These are phyloP conservation scores for Ooceraea biroi DNA, from an alignment of 1,140 invertebrate species.

Conservation along the genomic window DNA sequence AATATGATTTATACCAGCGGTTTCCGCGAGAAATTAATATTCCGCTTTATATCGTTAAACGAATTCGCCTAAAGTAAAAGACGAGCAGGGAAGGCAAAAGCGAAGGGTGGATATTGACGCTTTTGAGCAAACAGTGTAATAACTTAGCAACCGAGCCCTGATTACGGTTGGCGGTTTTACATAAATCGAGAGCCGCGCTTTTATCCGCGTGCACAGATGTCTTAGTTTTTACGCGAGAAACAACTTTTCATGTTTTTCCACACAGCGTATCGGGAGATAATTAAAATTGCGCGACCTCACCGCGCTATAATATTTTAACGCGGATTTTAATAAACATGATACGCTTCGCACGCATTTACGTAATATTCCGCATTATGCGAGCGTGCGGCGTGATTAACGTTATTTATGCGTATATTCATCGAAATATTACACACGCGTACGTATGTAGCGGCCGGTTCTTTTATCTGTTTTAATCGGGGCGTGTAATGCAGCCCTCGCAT, in stretches of 20 bases:
- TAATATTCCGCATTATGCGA: slow-evolving; percentile 20
- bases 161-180: slow-evolving; percentile 68
- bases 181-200: slow-evolving; percentile 66
- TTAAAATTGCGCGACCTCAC: slow-evolving; percentile 36
- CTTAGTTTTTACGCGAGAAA: slow-evolving; percentile 25
- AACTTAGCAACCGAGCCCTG: slow-evolving; percentile 75
- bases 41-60: slow-evolving; percentile 55
- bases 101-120: slow-evolving; percentile 68
- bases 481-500: not conserved
- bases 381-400: slow-evolving; percentile 38
- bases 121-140: slow-evolving; percentile 80
- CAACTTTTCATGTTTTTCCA: slow-evolving; percentile 36
- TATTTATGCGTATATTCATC: slow-evolving; percentile 55
- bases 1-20: slow-evolving; percentile 2
- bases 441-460: not conserved
- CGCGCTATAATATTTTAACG: slow-evolving; percentile 41
- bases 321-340: slow-evolving; percentile 35
- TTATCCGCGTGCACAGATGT: slow-evolving; percentile 14
- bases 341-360: slow-evolving; percentile 19
- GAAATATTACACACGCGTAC: slow-evolving; percentile 23
- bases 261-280: not conserved
- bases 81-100: slow-evolving; percentile 28
- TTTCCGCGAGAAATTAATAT: slow-evolving; percentile 68
- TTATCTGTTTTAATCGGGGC: slow-evolving; percentile 24
- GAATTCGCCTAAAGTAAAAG: slow-evolving; percentile 49